Evolutionary conservation across 2,113 vertebrate species (phyloP).

Genomic region (Rafetus swinhoei): DNA sequence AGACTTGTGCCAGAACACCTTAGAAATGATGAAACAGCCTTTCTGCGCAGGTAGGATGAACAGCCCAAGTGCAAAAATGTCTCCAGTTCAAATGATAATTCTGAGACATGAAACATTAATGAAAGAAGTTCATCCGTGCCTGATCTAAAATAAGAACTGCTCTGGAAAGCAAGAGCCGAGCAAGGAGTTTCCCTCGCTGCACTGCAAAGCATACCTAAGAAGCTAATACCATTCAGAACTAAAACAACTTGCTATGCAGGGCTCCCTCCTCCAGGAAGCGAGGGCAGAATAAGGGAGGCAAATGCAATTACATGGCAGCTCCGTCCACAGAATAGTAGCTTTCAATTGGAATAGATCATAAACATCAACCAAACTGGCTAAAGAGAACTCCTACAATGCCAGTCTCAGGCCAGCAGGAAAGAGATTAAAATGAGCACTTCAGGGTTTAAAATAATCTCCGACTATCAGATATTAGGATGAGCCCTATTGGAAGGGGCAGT

Average conservation of each 20-base stretch:
- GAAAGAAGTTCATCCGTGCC: not conserved
- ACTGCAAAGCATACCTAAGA: not conserved
- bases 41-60: not conserved
- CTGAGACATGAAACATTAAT: not conserved
- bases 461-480: not conserved
- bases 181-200: not conserved
- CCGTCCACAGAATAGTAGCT: accelerated
- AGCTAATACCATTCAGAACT: accelerated
- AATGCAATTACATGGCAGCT: not conserved
- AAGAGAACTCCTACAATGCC: not conserved
- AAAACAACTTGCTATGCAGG: not conserved
- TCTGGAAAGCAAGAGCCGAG: not conserved
- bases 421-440: not conserved
- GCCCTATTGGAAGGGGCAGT: accelerated
- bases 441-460: not conserved
- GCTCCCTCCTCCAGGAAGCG: not conserved
- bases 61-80: not conserved
- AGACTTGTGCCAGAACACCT: not conserved
- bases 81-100: not conserved
- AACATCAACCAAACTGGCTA: not conserved
- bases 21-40: not conserved
- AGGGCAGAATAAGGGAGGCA: not conserved
- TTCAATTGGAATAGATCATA: not conserved
- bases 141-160: not conserved
- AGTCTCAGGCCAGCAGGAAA: not conserved